Evolutionary conservation across 2,797 vertebrate genomes (phyloP).

Genomic region (Martes flavigula): DNA sequence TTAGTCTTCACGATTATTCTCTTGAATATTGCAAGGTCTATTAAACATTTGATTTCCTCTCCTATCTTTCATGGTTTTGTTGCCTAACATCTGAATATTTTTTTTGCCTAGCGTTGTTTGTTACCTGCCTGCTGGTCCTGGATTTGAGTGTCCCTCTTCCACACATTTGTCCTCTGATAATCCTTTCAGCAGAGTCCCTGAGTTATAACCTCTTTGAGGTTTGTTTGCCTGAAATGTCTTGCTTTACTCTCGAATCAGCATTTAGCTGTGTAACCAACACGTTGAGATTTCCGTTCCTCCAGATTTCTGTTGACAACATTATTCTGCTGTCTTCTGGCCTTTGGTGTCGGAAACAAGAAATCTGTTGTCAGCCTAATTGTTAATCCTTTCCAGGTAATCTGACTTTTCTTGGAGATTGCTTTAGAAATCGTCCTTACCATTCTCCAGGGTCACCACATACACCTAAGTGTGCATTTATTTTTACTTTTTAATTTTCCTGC

Average conservation of each 20-base stretch:
- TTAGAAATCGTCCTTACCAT: neutral
- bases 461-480: neutral
- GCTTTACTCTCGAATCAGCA: neutral
- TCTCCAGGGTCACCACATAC: neutral
- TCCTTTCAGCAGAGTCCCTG: neutral
- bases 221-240: neutral
- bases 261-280: neutral
- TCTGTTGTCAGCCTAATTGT: neutral
- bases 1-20: neutral
- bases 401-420: neutral
- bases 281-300: neutral
- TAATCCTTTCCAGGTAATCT: neutral
- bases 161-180: fast-evolving
- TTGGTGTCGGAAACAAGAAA: neutral
- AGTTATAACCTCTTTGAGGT: neutral
- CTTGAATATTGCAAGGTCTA: neutral
- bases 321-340: neutral
- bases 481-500: neutral
- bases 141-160: neutral
- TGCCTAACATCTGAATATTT: neutral
- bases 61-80: neutral
- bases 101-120: neutral
- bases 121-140: neutral
- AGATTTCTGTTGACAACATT: neutral
- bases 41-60: neutral